phyloP scores from a whole-genome alignment of 2,113 vertebrate species.

The Asarcornis scutulata region DNA sequence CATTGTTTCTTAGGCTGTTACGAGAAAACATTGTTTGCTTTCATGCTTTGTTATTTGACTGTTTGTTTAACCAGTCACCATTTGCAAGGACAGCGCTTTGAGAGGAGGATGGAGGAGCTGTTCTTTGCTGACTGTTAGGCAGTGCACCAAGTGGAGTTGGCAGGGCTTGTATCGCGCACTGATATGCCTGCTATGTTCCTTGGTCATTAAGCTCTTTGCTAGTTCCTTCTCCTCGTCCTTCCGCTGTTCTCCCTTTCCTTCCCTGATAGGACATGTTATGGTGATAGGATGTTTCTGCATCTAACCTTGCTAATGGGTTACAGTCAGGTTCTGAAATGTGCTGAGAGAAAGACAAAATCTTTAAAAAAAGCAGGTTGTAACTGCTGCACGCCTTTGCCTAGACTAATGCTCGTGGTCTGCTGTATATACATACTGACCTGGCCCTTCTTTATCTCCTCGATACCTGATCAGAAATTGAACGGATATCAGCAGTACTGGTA shows the following conservation, averaged over 20 bases:
- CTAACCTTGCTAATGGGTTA: neutral
- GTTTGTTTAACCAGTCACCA: neutral
- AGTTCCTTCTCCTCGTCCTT: neutral
- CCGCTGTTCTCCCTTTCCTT: neutral
- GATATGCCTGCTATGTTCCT: neutral
- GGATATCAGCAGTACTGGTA: neutral
- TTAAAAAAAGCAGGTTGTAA: neutral
- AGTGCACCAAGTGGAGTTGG: constrained; percentile 13
- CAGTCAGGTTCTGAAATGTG: neutral
- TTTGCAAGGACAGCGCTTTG: neutral
- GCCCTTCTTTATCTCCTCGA: neutral
- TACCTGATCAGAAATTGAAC: neutral
- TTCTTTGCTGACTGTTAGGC: neutral
- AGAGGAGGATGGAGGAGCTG: neutral
- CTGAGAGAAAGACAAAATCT: neutral
- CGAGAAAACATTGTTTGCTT: neutral
- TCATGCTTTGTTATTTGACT: neutral
- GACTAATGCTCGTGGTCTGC: neutral
- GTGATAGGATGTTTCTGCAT: neutral
- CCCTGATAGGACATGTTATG: neutral
- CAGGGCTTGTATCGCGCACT: neutral
- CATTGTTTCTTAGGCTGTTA: neutral
- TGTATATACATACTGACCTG: neutral
- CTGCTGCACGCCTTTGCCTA: neutral
- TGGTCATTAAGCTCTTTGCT: constrained; percentile 23